A percentile compares a stretch with the other conserved stretches of the same genome.
These are phyloP conservation scores for Drosophila quadrilineata DNA, from an alignment of 1,140 invertebrate genomes.

Conservation along the genomic window DNA sequence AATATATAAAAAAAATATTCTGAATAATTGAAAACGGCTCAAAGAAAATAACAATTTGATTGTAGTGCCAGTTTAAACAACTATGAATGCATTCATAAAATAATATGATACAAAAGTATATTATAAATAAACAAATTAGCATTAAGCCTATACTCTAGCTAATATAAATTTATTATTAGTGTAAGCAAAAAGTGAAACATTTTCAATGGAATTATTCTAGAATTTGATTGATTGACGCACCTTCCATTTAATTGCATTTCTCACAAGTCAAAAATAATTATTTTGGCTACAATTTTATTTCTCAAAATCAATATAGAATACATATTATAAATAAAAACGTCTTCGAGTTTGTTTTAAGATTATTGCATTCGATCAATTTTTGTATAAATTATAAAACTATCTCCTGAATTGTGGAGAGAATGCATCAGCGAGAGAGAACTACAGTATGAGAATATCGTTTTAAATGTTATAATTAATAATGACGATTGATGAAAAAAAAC, in stretches of 20 bases:
- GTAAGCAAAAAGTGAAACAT: slow-evolving; percentile 22
- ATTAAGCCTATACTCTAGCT: slow-evolving; percentile 25
- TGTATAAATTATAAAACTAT: slow-evolving; percentile 11
- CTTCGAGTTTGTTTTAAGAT: slow-evolving; percentile 17
- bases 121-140: neutral
- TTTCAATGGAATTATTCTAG: slow-evolving; percentile 3
- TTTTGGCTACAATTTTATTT: slow-evolving; percentile 18
- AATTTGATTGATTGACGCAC: slow-evolving; percentile 9
- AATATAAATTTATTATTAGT: slow-evolving; percentile 4
- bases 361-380: slow-evolving; percentile 22
- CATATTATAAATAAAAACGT: slow-evolving; percentile 7
- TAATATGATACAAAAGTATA: slow-evolving; percentile 20
- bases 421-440: slow-evolving; percentile 31
- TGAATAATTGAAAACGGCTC: slow-evolving; percentile 17
- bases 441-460: slow-evolving; percentile 41
- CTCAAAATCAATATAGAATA: neutral
- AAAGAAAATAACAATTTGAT: slow-evolving; percentile 13
- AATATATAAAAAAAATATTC: slow-evolving; percentile 12
- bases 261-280: slow-evolving; percentile 3
- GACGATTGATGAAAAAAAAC: neutral
- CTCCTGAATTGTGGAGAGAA: slow-evolving; percentile 12
- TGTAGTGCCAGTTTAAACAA: slow-evolving; percentile 26
- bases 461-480: neutral
- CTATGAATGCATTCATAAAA: neutral
- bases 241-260: slow-evolving; percentile 2